Evolutionary conservation across 2,888 invertebrate species (phyloP).

Genomic region (Hydraecia micacea): DNA sequence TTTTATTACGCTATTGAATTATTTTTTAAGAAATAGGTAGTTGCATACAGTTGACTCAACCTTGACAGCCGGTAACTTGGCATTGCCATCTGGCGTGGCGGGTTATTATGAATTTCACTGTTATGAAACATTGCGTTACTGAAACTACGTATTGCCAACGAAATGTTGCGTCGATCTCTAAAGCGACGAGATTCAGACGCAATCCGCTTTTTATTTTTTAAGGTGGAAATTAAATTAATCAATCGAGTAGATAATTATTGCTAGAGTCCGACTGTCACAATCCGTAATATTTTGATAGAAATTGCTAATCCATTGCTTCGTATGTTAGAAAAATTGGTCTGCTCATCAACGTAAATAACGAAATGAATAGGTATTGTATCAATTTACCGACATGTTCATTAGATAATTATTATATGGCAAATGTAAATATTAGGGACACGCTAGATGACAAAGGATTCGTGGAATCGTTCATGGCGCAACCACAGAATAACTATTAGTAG

Average conservation of each 20-base stretch:
- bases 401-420: too few relatives aligned
- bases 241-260: neutral
- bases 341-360: neutral
- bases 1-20: constrained; percentile 22
- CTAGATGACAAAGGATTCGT: too few relatives aligned
- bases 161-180: constrained; percentile 69
- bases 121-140: constrained; percentile 80
- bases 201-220: constrained; percentile 37
- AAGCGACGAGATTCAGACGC: constrained; percentile 59
- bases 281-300: neutral
- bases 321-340: neutral
- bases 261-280: neutral
- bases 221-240: constrained; percentile 26
- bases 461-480: too few relatives aligned
- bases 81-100: constrained; percentile 75
- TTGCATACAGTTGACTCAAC: constrained; percentile 62
- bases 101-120: constrained; percentile 80
- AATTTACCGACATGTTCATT: too few relatives aligned
- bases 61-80: constrained; percentile 75
- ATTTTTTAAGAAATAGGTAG: constrained; percentile 47
- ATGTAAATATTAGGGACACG: too few relatives aligned
- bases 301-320: neutral
- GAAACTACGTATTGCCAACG: constrained; percentile 76
- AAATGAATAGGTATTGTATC: neutral
- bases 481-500: too few relatives aligned